Evolutionary conservation across 2,113 vertebrate species (phyloP).

Genomic region (Euleptes europaea): DNA sequence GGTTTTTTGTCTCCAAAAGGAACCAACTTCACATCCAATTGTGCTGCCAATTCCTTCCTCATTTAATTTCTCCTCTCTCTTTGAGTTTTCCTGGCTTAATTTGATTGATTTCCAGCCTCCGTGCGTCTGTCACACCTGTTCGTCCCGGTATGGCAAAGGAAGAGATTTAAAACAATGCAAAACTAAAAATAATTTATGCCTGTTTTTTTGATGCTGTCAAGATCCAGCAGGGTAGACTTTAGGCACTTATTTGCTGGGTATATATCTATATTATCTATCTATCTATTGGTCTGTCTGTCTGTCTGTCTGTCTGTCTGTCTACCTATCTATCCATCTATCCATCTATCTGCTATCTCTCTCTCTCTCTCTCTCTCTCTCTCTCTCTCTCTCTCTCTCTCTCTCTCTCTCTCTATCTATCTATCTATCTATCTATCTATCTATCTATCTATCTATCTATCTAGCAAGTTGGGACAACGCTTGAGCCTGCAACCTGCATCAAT

Average conservation of each 20-base stretch:
- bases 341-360: too few relatives aligned
- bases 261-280: too few relatives aligned
- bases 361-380: too few relatives aligned
- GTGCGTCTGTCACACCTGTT: neutral
- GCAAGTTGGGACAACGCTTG: neutral
- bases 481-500: neutral
- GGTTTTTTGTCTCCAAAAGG: neutral
- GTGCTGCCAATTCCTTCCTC: neutral
- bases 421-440: too few relatives aligned
- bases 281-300: too few relatives aligned
- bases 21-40: neutral
- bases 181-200: slow-evolving; percentile 15
- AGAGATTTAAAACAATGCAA: neutral
- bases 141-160: neutral
- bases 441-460: too few relatives aligned
- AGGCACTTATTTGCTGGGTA: neutral
- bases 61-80: neutral
- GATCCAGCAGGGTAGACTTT: neutral
- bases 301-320: too few relatives aligned
- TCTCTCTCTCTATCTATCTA: too few relatives aligned
- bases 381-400: too few relatives aligned
- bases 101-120: slow-evolving; percentile 12
- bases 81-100: slow-evolving; percentile 6
- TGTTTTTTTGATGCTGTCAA: neutral
- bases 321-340: too few relatives aligned